These are phyloP conservation scores for Leptocoma aspasia DNA, from an alignment of 2,113 vertebrate species.

Conservation along the genomic window DNA sequence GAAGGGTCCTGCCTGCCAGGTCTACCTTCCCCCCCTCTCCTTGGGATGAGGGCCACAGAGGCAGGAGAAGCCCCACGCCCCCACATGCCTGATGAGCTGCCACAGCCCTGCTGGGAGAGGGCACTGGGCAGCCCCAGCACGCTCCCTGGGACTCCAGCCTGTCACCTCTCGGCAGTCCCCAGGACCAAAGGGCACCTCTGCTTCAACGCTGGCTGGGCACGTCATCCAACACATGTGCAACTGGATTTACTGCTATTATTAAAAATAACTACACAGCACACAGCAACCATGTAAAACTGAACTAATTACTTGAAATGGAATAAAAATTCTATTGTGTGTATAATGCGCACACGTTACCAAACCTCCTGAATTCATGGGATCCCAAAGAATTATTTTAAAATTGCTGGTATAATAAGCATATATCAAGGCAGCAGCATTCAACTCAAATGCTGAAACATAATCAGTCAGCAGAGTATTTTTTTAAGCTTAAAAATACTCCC, in stretches of 20 bases:
- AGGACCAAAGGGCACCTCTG: neutral
- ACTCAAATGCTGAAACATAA: conserved; percentile 2
- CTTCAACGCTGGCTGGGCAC: fast-evolving
- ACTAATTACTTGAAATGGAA: neutral
- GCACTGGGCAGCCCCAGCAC: neutral
- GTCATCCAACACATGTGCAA: neutral
- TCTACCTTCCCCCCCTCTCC: neutral
- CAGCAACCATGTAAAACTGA: neutral
- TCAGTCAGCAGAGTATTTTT: conserved; percentile 52
- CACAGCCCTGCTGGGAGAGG: neutral
- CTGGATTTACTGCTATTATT: neutral
- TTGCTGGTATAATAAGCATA: neutral
- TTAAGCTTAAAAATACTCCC: conserved; percentile 49
- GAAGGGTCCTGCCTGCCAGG: neutral
- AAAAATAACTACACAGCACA: neutral
- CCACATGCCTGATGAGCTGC: fast-evolving
- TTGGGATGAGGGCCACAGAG: fast-evolving
- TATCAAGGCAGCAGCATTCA: conserved; percentile 10
- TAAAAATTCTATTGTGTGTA: neutral
- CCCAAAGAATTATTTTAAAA: neutral
- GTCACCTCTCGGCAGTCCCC: neutral
- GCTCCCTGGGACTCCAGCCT: fast-evolving
- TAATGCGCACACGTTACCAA: fast-evolving
- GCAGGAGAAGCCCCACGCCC: fast-evolving
- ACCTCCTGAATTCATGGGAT: neutral